Conservation (phyloP, 2,797 vertebrate species). For the Lagocephalus sceleratus region DNA sequence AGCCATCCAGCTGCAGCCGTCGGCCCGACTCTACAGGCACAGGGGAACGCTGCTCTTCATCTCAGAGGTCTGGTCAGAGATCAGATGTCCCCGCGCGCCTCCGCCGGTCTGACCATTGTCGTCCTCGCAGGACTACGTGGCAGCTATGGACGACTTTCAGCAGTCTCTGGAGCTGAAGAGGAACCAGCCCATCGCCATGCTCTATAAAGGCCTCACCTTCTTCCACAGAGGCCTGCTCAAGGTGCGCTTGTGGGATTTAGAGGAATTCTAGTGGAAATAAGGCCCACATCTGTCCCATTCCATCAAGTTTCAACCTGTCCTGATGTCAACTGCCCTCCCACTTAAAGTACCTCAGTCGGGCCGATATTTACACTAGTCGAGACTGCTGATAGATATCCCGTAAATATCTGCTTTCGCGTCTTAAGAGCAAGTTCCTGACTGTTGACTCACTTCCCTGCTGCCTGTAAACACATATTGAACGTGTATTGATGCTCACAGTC, state of each 20-base stretch:
- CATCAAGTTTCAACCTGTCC: too few species aligned
- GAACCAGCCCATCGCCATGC: constrained; percentile 94
- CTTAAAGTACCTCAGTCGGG: too few species aligned
- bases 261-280: neutral
- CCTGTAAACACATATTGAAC: too few species aligned
- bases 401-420: too few species aligned
- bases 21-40: constrained; percentile 91
- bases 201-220: constrained; percentile 98
- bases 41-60: constrained; percentile 95
- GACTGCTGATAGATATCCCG: too few species aligned
- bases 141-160: constrained; percentile 94
- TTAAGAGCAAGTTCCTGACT: too few species aligned
- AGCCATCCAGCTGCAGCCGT: constrained; percentile 94
- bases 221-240: constrained; percentile 97
- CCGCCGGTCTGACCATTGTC: constrained; percentile 1
- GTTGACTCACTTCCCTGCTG: too few species aligned
- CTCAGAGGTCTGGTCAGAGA: constrained; percentile 81
- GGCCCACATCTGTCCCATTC: neutral
- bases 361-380: too few species aligned
- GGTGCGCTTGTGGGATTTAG: constrained; percentile 62
- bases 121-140: constrained; percentile 85
- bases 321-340: too few species aligned
- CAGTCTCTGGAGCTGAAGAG: constrained; percentile 91
- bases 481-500: too few species aligned
- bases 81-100: neutral